Conservation (phyloP, 2,797 vertebrate genomes). For the Chelon labrosus region DNA sequence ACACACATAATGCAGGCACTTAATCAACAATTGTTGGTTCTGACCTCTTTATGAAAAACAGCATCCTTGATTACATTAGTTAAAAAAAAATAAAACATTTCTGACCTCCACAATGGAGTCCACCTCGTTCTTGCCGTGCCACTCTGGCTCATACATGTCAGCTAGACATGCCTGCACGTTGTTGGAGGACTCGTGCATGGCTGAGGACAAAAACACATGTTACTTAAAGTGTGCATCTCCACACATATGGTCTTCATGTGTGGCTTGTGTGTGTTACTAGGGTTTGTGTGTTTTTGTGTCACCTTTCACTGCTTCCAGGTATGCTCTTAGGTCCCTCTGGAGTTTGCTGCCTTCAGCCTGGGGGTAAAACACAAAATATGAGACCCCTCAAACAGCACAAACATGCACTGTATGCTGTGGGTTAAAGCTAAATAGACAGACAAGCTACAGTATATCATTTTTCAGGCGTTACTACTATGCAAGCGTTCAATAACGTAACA, state of each 20-base stretch:
- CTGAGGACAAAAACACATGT: constrained; percentile 75
- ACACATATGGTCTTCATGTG: neutral
- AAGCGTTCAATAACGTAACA: neutral
- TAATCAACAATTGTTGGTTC: constrained; percentile 8
- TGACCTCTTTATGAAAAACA: constrained; percentile 23
- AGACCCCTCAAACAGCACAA: neutral
- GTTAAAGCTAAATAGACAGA: neutral
- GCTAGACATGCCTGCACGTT: constrained; percentile 93
- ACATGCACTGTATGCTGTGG: neutral
- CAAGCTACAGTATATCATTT: neutral
- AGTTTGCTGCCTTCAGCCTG: constrained; percentile 92
- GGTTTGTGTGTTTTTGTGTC: neutral
- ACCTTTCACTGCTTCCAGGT: constrained; percentile 93
- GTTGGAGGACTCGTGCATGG: constrained; percentile 98
- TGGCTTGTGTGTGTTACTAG: neutral
- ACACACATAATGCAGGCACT: neutral
- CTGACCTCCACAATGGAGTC: constrained; percentile 94
- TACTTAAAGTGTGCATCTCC: neutral
- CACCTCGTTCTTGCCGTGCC: constrained; percentile 93
- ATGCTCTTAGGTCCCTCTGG: constrained; percentile 92
- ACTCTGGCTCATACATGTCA: constrained; percentile 96
- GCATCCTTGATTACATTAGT: no score
- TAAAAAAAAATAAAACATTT: constrained; percentile 2
- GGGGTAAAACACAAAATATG: constrained; percentile 36
- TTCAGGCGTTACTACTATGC: neutral